Conservation (phyloP, 1,140 invertebrate species). For the Scaptomyza hsui region DNA sequence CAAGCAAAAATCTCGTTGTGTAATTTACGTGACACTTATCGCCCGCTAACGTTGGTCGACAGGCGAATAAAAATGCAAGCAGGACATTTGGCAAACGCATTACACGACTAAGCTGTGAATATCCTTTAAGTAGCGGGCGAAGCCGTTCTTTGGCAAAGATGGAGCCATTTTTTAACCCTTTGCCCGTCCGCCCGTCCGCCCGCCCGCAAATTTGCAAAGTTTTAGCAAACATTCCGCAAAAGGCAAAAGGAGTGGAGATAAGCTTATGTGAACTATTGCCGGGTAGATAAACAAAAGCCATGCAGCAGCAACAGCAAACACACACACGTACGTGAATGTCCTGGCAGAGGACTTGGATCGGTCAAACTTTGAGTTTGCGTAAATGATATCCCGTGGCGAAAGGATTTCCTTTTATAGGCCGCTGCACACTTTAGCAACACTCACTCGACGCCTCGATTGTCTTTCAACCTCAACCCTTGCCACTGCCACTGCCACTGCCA, state of each 20-base stretch:
- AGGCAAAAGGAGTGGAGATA: constrained; percentile 60
- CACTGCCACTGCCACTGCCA: constrained; percentile 10
- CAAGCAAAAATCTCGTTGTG: constrained; percentile 40
- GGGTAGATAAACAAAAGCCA: constrained; percentile 72
- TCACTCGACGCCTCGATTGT: constrained; percentile 59
- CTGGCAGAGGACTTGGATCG: constrained; percentile 44
- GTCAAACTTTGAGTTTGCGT: constrained; percentile 61
- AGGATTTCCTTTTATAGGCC: constrained; percentile 73
- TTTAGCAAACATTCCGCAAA: constrained; percentile 68
- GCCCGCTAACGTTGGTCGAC: constrained; percentile 30
- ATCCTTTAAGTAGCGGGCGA: constrained; percentile 56
- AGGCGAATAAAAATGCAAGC: constrained; percentile 51
- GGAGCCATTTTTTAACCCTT: constrained; percentile 59
- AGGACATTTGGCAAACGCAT: constrained; percentile 57
- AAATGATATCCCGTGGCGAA: constrained; percentile 84
- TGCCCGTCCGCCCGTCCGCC: constrained; percentile 27
- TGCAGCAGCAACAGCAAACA: constrained; percentile 28
- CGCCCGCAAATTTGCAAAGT: constrained; percentile 54
- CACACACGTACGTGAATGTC: constrained; percentile 2
- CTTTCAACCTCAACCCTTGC: constrained; percentile 54
- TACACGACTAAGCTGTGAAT: constrained; percentile 79
- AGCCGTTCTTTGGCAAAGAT: constrained; percentile 21
- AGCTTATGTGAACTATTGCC: constrained; percentile 82
- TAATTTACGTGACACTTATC: constrained; percentile 60
- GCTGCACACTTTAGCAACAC: constrained; percentile 71